Conservation (phyloP, 1,140 invertebrate species). For the Heterodera schachtii region DNA sequence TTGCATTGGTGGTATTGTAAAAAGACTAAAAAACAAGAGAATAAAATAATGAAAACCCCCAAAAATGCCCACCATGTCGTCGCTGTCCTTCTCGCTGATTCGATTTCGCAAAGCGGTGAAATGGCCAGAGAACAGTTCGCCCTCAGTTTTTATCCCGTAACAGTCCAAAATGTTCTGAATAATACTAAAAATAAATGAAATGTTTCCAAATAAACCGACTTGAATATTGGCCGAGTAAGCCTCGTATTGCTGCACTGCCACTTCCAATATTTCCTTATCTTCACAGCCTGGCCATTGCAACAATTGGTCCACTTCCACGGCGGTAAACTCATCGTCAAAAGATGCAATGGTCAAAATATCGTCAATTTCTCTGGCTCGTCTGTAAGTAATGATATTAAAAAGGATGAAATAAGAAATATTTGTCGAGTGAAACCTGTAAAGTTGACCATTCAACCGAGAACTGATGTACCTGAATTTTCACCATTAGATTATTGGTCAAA, state of each 20-base stretch:
- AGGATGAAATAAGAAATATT: not conserved
- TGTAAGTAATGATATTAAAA: conserved; percentile 8
- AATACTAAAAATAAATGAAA: not conserved
- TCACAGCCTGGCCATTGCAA: conserved; percentile 23
- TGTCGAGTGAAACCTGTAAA: conserved; percentile 45
- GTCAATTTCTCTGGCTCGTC: conserved; percentile 53
- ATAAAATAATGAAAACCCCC: not conserved
- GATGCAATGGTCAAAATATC: conserved; percentile 44
- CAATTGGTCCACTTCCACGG: conserved; percentile 30
- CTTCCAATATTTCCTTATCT: conserved; percentile 12
- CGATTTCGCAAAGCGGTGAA: conserved; percentile 44
- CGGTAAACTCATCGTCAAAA: conserved; percentile 31
- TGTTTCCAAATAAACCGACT: not conserved
- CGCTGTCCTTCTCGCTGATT: conserved; percentile 48
- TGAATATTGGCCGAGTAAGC: conserved; percentile 44
- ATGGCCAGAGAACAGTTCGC: conserved; percentile 51
- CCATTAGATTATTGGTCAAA: not conserved
- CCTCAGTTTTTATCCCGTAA: conserved; percentile 59
- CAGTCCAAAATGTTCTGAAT: conserved; percentile 55
- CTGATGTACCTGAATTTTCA: conserved; percentile 29
- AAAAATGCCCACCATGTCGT: conserved; percentile 40
- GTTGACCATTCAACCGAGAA: conserved; percentile 53
- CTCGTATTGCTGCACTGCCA: conserved; percentile 43
- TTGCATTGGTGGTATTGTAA: conserved; percentile 48
- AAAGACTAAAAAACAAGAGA: conserved; percentile 34